Conservation (phyloP, 1,140 invertebrate species). For the Ceratosolen fusciceps region DNA sequence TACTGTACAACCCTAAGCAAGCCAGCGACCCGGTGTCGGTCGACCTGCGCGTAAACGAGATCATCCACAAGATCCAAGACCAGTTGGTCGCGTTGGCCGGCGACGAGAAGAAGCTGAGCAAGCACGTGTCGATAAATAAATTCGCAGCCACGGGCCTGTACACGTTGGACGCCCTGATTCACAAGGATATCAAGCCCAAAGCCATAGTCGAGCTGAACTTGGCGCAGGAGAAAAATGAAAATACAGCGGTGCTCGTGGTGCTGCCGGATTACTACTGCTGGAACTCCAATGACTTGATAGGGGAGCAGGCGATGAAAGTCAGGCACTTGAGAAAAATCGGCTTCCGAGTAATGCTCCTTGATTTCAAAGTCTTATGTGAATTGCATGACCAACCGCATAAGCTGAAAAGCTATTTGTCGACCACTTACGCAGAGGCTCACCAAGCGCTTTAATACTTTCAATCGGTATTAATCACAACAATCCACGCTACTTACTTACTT, state of each 20-base stretch:
- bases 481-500: too few species aligned
- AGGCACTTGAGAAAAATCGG: conserved; percentile 77
- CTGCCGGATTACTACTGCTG: conserved; percentile 78
- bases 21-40: conserved; percentile 46
- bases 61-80: conserved; percentile 70
- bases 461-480: too few species aligned
- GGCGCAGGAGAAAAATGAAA: conserved; percentile 62
- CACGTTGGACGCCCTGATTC: conserved; percentile 74
- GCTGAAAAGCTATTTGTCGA: conserved; percentile 67
- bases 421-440: conserved; percentile 1
- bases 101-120: conserved; percentile 68
- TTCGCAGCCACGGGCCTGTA: conserved; percentile 75
- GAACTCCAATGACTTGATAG: conserved; percentile 72
- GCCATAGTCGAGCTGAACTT: conserved; percentile 13
- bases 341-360: conserved; percentile 75
- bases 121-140: conserved; percentile 70
- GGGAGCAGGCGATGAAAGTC: conserved; percentile 76
- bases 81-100: conserved; percentile 68
- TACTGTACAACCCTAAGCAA: conserved; percentile 68
- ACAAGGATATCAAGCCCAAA: background rate
- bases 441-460: background rate
- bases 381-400: conserved; percentile 65
- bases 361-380: conserved; percentile 72
- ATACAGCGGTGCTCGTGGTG: conserved; percentile 75
- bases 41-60: conserved; percentile 74